These are phyloP conservation scores for Sardinella longiceps DNA, from an alignment of 2,797 vertebrate species.

Conservation along the genomic window DNA sequence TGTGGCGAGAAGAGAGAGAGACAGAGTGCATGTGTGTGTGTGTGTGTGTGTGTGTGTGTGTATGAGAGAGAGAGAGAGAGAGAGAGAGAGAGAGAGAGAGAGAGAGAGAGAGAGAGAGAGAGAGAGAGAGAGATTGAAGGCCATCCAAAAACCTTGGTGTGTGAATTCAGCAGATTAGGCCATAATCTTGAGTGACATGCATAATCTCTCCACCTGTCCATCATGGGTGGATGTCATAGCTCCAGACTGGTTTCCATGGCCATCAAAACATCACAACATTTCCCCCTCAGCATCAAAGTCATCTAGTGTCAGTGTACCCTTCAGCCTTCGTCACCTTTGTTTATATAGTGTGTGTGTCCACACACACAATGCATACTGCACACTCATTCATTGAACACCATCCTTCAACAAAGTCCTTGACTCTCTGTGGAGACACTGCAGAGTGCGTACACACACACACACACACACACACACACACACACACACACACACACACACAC, in stretches of 20 bases:
- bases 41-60: conserved; percentile 41
- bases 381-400: background rate
- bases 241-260: conserved; percentile 49
- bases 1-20: too few relatives aligned
- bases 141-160: conserved; percentile 18
- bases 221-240: conserved; percentile 37
- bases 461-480: conserved; percentile 25
- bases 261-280: conserved; percentile 44
- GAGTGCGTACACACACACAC: background rate
- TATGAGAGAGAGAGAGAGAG: too few relatives aligned
- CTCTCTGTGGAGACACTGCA: background rate
- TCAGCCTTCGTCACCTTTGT: background rate
- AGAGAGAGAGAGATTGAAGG: background rate
- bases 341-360: background rate
- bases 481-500: conserved; percentile 39
- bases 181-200: conserved; percentile 53
- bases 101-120: too few relatives aligned
- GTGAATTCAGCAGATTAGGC: conserved; percentile 30
- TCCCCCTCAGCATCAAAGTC: background rate
- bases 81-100: too few relatives aligned
- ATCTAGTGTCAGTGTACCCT: background rate
- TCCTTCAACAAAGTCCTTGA: background rate
- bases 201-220: conserved; percentile 31
- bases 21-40: too few relatives aligned
- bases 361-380: background rate